Evolutionary conservation across 2,797 vertebrate species (phyloP).

Genomic region (Epinephelus awoara): DNA sequence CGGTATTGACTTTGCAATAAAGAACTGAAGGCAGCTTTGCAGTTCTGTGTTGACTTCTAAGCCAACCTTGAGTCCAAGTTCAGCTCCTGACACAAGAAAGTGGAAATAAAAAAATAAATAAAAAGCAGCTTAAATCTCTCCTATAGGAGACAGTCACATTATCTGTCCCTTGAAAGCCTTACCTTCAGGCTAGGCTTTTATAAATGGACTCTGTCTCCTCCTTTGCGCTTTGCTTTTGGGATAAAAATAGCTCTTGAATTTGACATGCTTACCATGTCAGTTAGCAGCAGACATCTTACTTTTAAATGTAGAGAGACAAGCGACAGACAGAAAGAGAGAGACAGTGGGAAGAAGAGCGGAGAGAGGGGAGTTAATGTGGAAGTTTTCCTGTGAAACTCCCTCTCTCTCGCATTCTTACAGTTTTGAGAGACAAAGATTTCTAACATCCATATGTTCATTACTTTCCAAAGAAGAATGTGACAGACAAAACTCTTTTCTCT

Average conservation of each 20-base stretch:
- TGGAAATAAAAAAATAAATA: constrained; percentile 22
- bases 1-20: constrained; percentile 8
- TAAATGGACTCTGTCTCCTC: constrained; percentile 53
- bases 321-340: neutral
- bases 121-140: constrained; percentile 43
- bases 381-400: constrained; percentile 25
- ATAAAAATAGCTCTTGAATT: constrained; percentile 75
- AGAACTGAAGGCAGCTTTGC: neutral
- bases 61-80: constrained; percentile 47
- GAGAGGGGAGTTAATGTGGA: constrained; percentile 6
- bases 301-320: constrained; percentile 31
- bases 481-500: constrained; percentile 16
- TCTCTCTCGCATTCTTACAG: constrained; percentile 12
- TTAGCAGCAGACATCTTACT: constrained; percentile 42
- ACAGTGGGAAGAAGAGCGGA: neutral
- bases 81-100: constrained; percentile 30
- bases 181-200: constrained; percentile 68
- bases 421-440: neutral
- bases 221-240: constrained; percentile 46
- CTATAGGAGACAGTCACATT: constrained; percentile 47
- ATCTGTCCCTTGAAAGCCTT: constrained; percentile 69
- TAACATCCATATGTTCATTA: constrained; percentile 32
- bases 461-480: constrained; percentile 35
- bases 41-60: constrained; percentile 27
- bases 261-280: constrained; percentile 66